Evolutionary conservation across 1,140 invertebrate species (phyloP).

Genomic region (Hycleus phaleratus): DNA sequence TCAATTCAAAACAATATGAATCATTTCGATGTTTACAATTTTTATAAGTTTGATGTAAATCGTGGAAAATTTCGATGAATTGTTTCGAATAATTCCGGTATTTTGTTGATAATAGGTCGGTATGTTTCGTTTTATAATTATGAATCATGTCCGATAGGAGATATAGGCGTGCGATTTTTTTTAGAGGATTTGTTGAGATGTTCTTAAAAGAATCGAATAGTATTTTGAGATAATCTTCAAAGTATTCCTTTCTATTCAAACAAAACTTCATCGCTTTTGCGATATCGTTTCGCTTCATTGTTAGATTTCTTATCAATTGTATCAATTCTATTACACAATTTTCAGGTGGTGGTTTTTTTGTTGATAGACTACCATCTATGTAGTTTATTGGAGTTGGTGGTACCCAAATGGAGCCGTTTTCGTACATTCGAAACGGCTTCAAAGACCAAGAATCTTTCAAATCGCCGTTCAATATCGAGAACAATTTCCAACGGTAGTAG

Average conservation of each 20-base stretch:
- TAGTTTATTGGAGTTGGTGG: conserved; percentile 89
- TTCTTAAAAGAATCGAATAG: conserved; percentile 78
- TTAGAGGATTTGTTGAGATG: conserved; percentile 68
- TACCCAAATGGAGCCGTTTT: conserved; percentile 87
- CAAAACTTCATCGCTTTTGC: conserved; percentile 97
- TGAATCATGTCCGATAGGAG: conserved; percentile 93
- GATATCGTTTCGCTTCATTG: conserved; percentile 72
- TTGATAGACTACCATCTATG: conserved; percentile 55
- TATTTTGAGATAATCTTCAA: conserved; percentile 90
- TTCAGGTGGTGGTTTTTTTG: conserved; percentile 21
- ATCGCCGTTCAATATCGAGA: conserved; percentile 92
- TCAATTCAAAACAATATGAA: conserved; percentile 1
- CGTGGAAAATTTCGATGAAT: neutral
- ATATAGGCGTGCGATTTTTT: conserved; percentile 90
- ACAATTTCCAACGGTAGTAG: conserved; percentile 98
- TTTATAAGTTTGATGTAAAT: neutral
- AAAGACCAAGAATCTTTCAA: conserved; percentile 80
- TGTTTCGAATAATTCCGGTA: conserved; percentile 15
- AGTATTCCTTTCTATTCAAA: conserved; percentile 91
- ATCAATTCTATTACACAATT: conserved; percentile 55
- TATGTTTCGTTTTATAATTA: conserved; percentile 81
- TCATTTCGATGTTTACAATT: neutral
- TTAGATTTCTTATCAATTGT: conserved; percentile 78
- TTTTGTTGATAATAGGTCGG: neutral
- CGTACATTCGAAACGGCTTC: conserved; percentile 96